Base-by-base conservation (phyloP, 64 coral and sea anemone species). In the Pachyseris speciosa region DNA sequence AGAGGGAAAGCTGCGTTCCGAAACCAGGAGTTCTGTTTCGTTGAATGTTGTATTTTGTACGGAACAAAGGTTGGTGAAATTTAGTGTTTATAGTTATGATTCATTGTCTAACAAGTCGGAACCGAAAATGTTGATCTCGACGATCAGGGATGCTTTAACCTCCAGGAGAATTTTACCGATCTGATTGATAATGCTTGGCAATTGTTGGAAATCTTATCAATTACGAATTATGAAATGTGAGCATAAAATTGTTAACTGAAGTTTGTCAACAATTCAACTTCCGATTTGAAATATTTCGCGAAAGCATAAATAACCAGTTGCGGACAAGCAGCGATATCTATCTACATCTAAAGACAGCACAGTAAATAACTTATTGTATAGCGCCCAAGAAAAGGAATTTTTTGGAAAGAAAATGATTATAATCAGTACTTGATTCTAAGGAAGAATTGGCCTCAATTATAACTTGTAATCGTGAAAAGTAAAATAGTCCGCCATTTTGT, bases 211-310 rank as follows among this genome's bases (percentile, higher is more conserved):
- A 24, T 7, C 1, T 27, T 61, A 4, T 25, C n/a, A 61, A 61
- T 25, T 61, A 5, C 3, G 3, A 24, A 26, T 24, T 20, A 25
- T 61, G 67, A 22, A 40, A 19, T 22, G 67, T 20, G 34, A 58
- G 36, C 16, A 38, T 61, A 38, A 39, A 8, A 38, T 40, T 81
- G 30, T 67, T 12, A 37, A 13, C 51, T 26, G 49, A 25, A 57
- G 32, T 81, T 81, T 81, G 52, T 81, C 51, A 81, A 81, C 77
- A 81, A 81, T 81, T 57, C 75, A 79, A 53, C 26, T 81, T 36
- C 8, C 53, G 34, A 61, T 39, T 40, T 63, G 22, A 39, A 42
- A 25, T 40, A 53, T 20, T 36, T 71, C 2, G 7, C 7, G 6
- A 38, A 81, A 63, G 7, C 25, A 63, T 81, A 40, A 81, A 81